Evolutionary conservation across 2,113 vertebrate genomes (phyloP), one percentile per base, ranked within the genome.

Genomic region (Lamprologus lemairii): DNA sequence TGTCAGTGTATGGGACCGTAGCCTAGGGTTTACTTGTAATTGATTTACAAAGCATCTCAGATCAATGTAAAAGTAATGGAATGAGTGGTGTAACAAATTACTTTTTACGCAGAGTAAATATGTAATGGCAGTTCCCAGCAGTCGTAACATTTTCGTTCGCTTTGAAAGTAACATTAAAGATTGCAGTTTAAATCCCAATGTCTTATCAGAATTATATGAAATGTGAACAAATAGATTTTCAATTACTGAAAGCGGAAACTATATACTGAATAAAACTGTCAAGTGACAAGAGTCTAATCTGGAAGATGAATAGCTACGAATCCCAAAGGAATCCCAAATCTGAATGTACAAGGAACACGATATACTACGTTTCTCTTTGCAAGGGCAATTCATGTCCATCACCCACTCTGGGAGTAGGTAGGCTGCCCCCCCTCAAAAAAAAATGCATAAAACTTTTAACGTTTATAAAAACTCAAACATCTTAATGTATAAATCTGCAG

Each of bases 401-500:
- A 10, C 14, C 0, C 40, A 16, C 21, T 47, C 6, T 47, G 23
- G 40, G 9, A 47, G 68, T 17, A 49, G 42, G 23, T 47, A 47
- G 23, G 42, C 42, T 19, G 23, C 2, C 7, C 28, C 16, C 11
- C 5, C 55, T 0, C 0, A 2, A 19, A 33, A 65, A 16, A 28
- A 58, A 31, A 9, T 17, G 1, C 4, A 55, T 26, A 26, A 45
- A 73, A 73, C 13, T 1, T 49, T 78, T 51, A n/a, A 19, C 33
- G 1, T 75, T 23, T 6, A 49, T 12, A 21, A 17, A 71, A 37
- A 26, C 19, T 16, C 3, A n/a, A 23, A 80, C 23, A 0, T 49
- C 13, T 45, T 6, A 14, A 16, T 87, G 11, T 80, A 1, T 82
- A 11, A 49, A 71, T 55, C 16, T 95, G 42, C 93, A 98, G 98